Evolutionary conservation across 2,888 invertebrate genomes (phyloP).

Genomic region (Oxystoma pomonae): DNA sequence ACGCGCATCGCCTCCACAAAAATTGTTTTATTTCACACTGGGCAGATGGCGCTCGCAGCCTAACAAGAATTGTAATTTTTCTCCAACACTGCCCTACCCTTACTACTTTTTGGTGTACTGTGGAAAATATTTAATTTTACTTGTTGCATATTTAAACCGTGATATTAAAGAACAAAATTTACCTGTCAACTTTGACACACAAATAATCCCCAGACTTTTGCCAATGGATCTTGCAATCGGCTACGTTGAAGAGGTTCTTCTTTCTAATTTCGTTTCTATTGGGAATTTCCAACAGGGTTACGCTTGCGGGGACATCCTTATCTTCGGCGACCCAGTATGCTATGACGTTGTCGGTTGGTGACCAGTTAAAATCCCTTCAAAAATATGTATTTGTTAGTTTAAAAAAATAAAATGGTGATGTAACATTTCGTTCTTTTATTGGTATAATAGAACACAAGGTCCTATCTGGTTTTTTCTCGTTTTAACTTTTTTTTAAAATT

Average conservation of each 20-base stretch:
- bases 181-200: constrained; percentile 90
- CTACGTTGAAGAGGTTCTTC: constrained; percentile 96
- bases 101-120: too few species aligned
- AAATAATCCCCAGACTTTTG: constrained; percentile 97
- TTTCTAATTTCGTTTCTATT: constrained; percentile 84
- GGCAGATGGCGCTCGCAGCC: too few species aligned
- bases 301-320: constrained; percentile 93
- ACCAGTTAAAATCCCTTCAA: constrained; percentile 95
- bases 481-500: too few species aligned
- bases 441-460: too few species aligned
- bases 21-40: too few species aligned
- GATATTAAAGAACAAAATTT: constrained; percentile 10
- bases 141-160: too few species aligned
- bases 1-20: too few species aligned
- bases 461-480: too few species aligned
- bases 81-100: too few species aligned
- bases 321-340: constrained; percentile 98
- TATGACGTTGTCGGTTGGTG: constrained; percentile 91
- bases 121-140: too few species aligned
- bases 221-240: constrained; percentile 98
- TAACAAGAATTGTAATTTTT: too few species aligned
- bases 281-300: constrained; percentile 89
- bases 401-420: background rate
- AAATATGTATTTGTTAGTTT: too few species aligned
- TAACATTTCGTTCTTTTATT: constrained; percentile 55